Evolutionary conservation across 2,797 vertebrate species (phyloP).

Genomic region (Esox masquinongy): DNA sequence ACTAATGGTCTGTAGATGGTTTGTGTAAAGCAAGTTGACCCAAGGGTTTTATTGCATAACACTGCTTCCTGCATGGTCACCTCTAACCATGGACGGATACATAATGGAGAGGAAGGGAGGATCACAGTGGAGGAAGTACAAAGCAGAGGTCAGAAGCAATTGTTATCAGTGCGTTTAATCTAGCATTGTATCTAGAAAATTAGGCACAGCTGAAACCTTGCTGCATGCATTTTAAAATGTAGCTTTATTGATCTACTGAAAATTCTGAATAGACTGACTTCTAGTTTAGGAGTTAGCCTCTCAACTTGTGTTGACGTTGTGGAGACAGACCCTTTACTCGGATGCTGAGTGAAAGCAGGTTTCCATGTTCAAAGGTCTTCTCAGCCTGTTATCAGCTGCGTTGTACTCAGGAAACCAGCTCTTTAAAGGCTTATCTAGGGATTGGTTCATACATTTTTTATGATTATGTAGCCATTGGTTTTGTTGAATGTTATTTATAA

Average conservation of each 20-base stretch:
- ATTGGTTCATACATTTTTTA: neutral
- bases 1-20: conserved; percentile 28
- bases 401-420: neutral
- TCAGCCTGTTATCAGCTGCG: neutral
- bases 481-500: neutral
- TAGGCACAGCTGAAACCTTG: neutral
- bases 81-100: conserved; percentile 42
- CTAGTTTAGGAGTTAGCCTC: neutral
- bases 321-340: neutral
- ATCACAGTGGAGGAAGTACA: neutral
- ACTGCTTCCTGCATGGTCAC: conserved; percentile 40
- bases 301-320: neutral
- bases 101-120: conserved; percentile 39
- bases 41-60: conserved; percentile 59
- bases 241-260: neutral
- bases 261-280: neutral
- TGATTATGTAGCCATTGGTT: neutral
- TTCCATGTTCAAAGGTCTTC: neutral
- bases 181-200: neutral
- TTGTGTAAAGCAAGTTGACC: conserved; percentile 41
- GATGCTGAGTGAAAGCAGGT: neutral
- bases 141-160: neutral
- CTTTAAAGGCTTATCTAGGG: neutral
- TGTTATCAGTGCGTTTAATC: neutral
- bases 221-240: too few relatives aligned